Percentiles rank a stretch among this genome's conserved stretches.
Evolutionary conservation across 2,888 invertebrate species (phyloP).

Genomic region (Seira sanloemensis): DNA sequence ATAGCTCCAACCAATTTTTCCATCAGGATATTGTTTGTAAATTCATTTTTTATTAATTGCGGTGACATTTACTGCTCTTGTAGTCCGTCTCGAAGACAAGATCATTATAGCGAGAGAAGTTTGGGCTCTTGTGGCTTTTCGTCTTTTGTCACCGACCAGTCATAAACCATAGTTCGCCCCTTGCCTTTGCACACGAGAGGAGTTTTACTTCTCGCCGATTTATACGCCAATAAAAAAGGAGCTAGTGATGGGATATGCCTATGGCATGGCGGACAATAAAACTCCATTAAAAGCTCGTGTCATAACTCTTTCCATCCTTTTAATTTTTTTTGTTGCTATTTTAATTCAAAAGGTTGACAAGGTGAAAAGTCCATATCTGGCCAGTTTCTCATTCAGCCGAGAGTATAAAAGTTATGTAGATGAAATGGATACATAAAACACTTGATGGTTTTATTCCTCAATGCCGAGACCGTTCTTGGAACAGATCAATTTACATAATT

Average conservation of each 20-base stretch:
- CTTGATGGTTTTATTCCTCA: background rate
- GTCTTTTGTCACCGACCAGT: slow-evolving; percentile 7
- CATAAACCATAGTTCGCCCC: too few species aligned
- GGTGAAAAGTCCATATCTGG: slow-evolving; percentile 14
- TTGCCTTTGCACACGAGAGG: background rate
- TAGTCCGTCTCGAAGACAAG: background rate
- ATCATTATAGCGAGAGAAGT: background rate
- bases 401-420: slow-evolving; percentile 14
- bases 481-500: slow-evolving; percentile 18
- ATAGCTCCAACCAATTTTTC: background rate
- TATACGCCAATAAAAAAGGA: background rate
- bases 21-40: background rate
- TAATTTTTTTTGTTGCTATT: slow-evolving; percentile 5
- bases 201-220: background rate
- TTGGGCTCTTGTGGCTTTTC: background rate
- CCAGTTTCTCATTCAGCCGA: background rate
- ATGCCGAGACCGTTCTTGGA: background rate
- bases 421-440: slow-evolving; percentile 12
- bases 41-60: slow-evolving; percentile 15
- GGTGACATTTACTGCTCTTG: background rate
- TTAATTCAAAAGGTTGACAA: slow-evolving; percentile 1
- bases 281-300: slow-evolving; percentile 20
- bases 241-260: background rate
- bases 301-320: background rate
- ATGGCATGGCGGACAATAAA: background rate